Base-by-base conservation (phyloP, 2,113 vertebrate species). In the Chaetorhynchus papuensis region DNA sequence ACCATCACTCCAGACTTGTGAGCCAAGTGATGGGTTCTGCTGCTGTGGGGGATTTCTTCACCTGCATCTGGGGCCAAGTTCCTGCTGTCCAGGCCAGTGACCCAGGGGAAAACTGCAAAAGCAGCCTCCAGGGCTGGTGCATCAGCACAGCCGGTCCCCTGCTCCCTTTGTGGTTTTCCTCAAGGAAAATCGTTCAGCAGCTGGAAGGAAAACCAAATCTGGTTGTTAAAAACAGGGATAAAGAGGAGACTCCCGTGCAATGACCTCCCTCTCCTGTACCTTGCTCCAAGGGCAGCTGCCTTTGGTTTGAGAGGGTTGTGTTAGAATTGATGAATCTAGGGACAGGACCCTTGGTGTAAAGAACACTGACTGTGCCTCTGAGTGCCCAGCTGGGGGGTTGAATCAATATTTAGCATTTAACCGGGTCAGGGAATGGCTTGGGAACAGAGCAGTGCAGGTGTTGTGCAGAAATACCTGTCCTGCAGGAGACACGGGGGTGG, bases 221-320 rank as follows among this genome's bases (percentile, higher is more conserved):
- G 4, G 19, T 33, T 64, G 59, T 61, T 91, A 61, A 41, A 91
- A 87, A 21, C 2, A 7, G 56, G 26, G 20, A n/a, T 70, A 5
- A 47, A 44, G 44, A 60, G n/a, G 75, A 35, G 79, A 45, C 15
- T 27, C 2, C 4, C 0, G 0, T 16, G 33, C 42, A 6, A 0
- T 9, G 81, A 28, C 49, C 16, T 31, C 52, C 27, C 18, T 41
- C 12, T 83, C 31, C 39, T 72, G 21, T 26, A 3, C 26, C 9
- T 56, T 18, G 20, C 26, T 71, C 30, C 44, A 14, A 50, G 30
- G 37, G 9, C 53, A 42, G 52, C n/a, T 60, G 64, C 10, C 2
- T 54, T 74, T 66, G 57, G 65, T 35, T 14, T 33, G 50, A 24
- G 47, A n/a, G 9, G 18, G 30, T 57, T 44, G 17, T 70, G 13